Evolutionary conservation across 2,888 invertebrate species (phyloP).

Genomic region (Caenorhabditis plicata): DNA sequence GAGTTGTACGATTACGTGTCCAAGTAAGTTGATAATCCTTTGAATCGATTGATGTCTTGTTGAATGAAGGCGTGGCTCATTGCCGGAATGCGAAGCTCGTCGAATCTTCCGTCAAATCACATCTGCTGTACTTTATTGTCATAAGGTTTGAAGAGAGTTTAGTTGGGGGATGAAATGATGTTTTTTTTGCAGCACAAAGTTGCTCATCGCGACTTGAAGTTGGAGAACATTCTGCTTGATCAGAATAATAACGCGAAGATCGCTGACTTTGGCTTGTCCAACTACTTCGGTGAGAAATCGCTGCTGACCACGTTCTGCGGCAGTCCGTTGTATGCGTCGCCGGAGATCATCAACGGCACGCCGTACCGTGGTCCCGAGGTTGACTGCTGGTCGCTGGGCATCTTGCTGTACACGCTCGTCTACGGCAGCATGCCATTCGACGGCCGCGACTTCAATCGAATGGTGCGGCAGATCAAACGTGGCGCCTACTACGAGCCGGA

Average conservation of each 20-base stretch:
- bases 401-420: slow-evolving; percentile 92
- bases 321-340: slow-evolving; percentile 69
- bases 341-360: slow-evolving; percentile 68
- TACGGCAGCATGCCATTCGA: slow-evolving; percentile 99
- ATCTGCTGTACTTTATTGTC: slow-evolving; percentile 94
- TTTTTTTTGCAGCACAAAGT: slow-evolving; percentile 66
- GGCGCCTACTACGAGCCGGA: slow-evolving; percentile 97
- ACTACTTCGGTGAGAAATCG: slow-evolving; percentile 74
- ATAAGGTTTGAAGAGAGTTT: slow-evolving; percentile 72
- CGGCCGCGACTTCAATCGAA: slow-evolving; percentile 90
- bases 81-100: slow-evolving; percentile 87
- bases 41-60: too few relatives aligned
- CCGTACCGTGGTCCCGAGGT: slow-evolving; percentile 85
- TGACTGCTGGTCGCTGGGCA: slow-evolving; percentile 84
- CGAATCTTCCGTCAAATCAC: slow-evolving; percentile 93
- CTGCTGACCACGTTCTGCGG: slow-evolving; percentile 70
- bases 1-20: slow-evolving; percentile 95
- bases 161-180: background rate
- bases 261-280: slow-evolving; percentile 96
- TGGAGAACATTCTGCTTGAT: slow-evolving; percentile 70
- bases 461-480: slow-evolving; percentile 93
- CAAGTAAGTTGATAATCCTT: too few relatives aligned
- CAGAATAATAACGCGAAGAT: slow-evolving; percentile 73
- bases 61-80: slow-evolving; percentile 64
- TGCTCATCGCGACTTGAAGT: slow-evolving; percentile 69